These are phyloP conservation scores for Cyclargus thomasi DNA, from an alignment of 1,140 invertebrate species.

Conservation along the genomic window DNA sequence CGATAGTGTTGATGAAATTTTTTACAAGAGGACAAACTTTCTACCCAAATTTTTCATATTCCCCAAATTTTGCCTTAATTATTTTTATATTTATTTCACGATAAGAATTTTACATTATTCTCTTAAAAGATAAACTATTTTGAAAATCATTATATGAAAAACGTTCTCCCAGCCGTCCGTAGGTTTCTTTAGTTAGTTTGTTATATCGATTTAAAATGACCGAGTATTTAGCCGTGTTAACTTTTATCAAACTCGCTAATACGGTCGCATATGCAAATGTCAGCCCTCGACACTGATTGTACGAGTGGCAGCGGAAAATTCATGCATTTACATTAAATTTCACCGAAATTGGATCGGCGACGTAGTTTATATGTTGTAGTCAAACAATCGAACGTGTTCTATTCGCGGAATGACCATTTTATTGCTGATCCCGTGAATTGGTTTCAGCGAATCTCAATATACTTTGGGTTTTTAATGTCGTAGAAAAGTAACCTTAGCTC, in stretches of 20 bases:
- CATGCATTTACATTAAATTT: conserved; percentile 74
- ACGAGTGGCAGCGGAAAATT: conserved; percentile 69
- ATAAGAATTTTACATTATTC: too few species aligned
- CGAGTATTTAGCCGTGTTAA: conserved; percentile 65
- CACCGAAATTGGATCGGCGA: conserved; percentile 63
- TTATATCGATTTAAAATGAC: background rate
- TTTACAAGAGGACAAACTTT: too few species aligned
- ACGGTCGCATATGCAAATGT: conserved; percentile 66
- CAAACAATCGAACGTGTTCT: background rate
- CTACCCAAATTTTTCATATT: too few species aligned
- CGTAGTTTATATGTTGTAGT: conserved; percentile 42
- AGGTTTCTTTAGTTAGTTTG: background rate
- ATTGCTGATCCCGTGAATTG: background rate
- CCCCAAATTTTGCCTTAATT: too few species aligned
- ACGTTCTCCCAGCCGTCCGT: too few species aligned
- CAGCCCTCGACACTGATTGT: conserved; percentile 72
- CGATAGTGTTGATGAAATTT: too few species aligned
- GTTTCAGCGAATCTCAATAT: background rate
- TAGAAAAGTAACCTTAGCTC: too few species aligned
- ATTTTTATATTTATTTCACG: too few species aligned
- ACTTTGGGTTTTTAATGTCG: too few species aligned
- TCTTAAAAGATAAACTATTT: too few species aligned
- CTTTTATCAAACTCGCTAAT: conserved; percentile 49
- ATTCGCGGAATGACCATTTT: background rate
- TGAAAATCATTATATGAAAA: too few species aligned